A percentile compares a stretch with the other conserved stretches of the same genome.
Conservation (phyloP, 2,797 vertebrate species). For the Parauchenoglanis ngamensis region DNA sequence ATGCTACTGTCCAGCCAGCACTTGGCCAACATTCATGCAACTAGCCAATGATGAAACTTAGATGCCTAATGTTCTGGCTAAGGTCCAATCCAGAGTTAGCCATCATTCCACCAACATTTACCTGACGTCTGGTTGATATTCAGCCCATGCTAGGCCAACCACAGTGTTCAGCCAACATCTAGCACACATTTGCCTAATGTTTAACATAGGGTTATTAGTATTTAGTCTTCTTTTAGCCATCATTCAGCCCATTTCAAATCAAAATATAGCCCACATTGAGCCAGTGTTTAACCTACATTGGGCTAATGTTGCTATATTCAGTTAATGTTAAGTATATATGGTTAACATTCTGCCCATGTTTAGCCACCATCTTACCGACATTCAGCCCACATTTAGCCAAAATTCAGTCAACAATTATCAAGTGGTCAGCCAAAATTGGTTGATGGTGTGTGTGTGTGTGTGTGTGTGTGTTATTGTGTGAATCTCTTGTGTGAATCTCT, state of each 20-base stretch:
- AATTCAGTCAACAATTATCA: neutral
- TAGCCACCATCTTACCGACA: neutral
- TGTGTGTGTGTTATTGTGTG: neutral
- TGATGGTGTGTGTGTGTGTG: neutral
- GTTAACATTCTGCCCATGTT: neutral
- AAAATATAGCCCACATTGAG: neutral
- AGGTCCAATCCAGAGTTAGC: neutral
- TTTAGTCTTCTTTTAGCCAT: conserved; percentile 10
- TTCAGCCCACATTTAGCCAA: neutral
- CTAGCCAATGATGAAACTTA: conserved; percentile 14
- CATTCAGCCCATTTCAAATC: neutral
- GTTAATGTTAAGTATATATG: neutral
- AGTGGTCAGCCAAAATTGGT: too few relatives aligned
- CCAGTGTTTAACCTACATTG: neutral
- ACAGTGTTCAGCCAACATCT: neutral
- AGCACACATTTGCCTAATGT: neutral
- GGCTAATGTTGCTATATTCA: neutral
- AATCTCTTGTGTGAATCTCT: neutral
- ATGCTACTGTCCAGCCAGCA: neutral
- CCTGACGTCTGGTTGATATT: neutral
- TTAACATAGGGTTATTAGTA: neutral
- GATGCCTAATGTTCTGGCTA: conserved; percentile 6
- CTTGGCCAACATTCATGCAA: neutral
- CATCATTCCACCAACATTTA: neutral
- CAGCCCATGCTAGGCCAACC: neutral